phyloP scores from a whole-genome alignment of 1,140 invertebrate genomes.

The Drosophila ficusphila region DNA sequence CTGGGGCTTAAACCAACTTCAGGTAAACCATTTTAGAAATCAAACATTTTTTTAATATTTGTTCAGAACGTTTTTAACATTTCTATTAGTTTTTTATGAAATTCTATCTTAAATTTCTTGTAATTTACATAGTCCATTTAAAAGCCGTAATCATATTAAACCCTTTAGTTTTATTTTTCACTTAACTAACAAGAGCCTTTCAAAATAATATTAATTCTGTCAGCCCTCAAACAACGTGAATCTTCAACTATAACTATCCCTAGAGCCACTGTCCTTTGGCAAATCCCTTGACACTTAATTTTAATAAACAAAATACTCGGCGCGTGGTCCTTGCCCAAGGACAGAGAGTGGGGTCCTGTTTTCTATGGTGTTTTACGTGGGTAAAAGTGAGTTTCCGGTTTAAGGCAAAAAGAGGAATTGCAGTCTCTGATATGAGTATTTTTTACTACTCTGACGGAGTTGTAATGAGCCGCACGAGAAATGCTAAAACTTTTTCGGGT shows the following conservation, averaged over 20 bases:
- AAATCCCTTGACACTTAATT: slow-evolving; percentile 68
- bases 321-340: slow-evolving; percentile 30
- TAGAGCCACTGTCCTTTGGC: slow-evolving; percentile 33
- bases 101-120: no score
- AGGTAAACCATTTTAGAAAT: no score
- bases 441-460: slow-evolving; percentile 58
- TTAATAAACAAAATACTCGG: slow-evolving; percentile 79
- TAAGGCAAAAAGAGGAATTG: slow-evolving; percentile 10
- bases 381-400: slow-evolving; percentile 3
- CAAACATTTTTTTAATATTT: no score
- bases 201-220: background rate
- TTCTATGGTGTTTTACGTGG: background rate
- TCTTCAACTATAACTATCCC: background rate
- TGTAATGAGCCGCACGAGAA: slow-evolving; percentile 78
- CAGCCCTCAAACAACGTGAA: no score
- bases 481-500: slow-evolving; percentile 66
- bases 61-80: no score
- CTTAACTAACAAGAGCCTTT: background rate
- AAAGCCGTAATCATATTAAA: no score
- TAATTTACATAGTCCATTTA: no score
- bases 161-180: no score
- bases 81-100: no score
- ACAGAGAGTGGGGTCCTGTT: background rate
- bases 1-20: no score
- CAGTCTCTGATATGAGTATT: slow-evolving; percentile 40